Base-by-base conservation (phyloP, 92 coral and sea anemone species). In the Meandrina meandrites region DNA sequence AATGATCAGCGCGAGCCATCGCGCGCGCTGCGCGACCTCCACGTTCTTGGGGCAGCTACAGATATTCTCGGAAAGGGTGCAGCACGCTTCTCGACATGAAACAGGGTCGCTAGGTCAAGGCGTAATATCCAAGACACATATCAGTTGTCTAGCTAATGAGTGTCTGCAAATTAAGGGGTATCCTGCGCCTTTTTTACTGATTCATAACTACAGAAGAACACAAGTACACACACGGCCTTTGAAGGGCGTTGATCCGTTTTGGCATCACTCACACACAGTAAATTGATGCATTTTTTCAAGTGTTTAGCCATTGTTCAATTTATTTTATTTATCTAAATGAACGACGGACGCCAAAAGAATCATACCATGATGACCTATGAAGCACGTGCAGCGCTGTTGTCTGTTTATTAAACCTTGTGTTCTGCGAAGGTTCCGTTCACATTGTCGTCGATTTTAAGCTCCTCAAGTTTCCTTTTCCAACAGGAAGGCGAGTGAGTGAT, bases 11-110 rank as follows among this genome's bases (percentile, higher is more conserved):
- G 79, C 79, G 56, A 24, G 79, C 30, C 16, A n/a, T 4, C 30
- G 19, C 79, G 79, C 58, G 30, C 30, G 79, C 27, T 16, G 69
- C 81, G 27, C 27, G 81, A 78, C 60, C 34, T 28, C 37, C 66
- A 17, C 48, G 48, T 67, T 9, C 68, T 27, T 45, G n/a, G 8
- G 71, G 28, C 71, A 35, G 71, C 50, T 56, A 51, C 50, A 68
- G 73, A 27, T 68, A 68, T 32, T 68, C 17, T 4, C 28, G 36
- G 36, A 10, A 35, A 35, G 76, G 78, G 48, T 73, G 51, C 37
- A 18, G 51, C 45, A 19, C 27, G 19, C 13, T 37, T 37, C 51
- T 73, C 48, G 30, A 18, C 27, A 73, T 73, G 51, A 73, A 21
- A 40, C 48, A 22, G 30, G 51, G 51, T 73, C 78, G 50, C 48